Evolutionary conservation across 2,888 invertebrate species (phyloP), one percentile per base, ranked within the genome.

Genomic region (Phalera bucephala): DNA sequence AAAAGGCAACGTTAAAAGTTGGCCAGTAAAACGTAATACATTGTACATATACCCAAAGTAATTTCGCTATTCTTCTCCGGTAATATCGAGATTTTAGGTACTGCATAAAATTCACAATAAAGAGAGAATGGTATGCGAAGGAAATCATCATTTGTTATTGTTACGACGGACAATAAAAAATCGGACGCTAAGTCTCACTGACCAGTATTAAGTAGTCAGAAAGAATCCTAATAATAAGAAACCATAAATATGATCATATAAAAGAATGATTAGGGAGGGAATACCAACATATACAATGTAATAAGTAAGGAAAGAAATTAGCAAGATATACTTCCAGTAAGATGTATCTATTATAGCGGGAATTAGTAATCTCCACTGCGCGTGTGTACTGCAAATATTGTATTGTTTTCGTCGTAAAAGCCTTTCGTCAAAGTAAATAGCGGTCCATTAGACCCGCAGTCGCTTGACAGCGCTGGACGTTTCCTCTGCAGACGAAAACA

Each of bases 401-500:
- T 55, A 61, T 64, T 69, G 64, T 69, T 69, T 59, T 59, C 45
- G 33, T 19, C 46, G 60, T 70, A 61, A 74, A 75, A 76, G 72
- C 69, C 59, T 62, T 67, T 55, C 56, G 67, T 65, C 64, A 69
- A 69, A 69, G 77, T 74, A 80, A 81, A 81, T 71, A 80, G 67
- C 62, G 63, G 67, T 81, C 77, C 75, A 84, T 83, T 81, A 81
- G 72, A 74, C 64, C 64, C 62, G 59, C 61, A 59, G 65, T 65
- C 66, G 67, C 64, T 64, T 78, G 80, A 72, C 75, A 74, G 65
- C 54, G 48, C 56, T 68, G 66, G 72, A 80, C 69, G 60, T 72
- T 81, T 80, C 74, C 76, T 72, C 53, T 61, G 55, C 68, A 55
- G 66, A 65, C 52, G 76, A 72, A 80, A 80, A 87, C 87, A 88